Evolutionary conservation across 1,140 invertebrate species (phyloP), one percentile per base, ranked within the genome.

Genomic region (Hetaerina americana): DNA sequence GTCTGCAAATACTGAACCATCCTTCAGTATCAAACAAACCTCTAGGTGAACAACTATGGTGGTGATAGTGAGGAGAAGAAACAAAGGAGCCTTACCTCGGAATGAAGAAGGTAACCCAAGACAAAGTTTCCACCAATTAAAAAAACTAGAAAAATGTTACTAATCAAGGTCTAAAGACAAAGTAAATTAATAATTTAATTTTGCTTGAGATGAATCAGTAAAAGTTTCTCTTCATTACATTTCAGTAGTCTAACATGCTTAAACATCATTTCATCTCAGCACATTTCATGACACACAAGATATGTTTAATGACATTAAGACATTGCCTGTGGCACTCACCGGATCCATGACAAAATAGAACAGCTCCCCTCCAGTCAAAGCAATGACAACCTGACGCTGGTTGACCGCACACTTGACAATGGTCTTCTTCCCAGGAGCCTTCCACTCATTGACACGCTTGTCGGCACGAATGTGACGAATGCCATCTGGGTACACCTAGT

Each of bases 311-410:
- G 71, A 68, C 0, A 70, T 28, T 49, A 66, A 66, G 31, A 73
- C 74, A 71, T 72, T n/a, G n/a, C n/a, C n/a, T n/a, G n/a, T n/a
- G n/a, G n/a, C 22, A 86, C 90, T 90, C 88, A 97, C 95, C 74
- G 93, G 91, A 82, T 99, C 97, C 96, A 99, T 97, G 87, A 99
- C 97, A 82, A 99, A 99, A 83, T 99, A 99, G 22, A 99, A 96
- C 25, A 99, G 83, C 85, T 99, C 97, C 68, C 97, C 96, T 0
- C 97, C 97, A 31, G 94, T 94, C 5, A 99, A 82, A 0, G 97
- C 97, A 75, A 99, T 99, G 0, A 99, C 97, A 26, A 98, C 95
- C 84, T 99, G 98, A 72, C 97, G 85, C 78, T 98, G 94, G 83
- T 99, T 99, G 0, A 99, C 94, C 0, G 97, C 97, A 84, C 97